Base-by-base conservation (phyloP, 2,888 invertebrate genomes). In the Andrena dorsata region DNA sequence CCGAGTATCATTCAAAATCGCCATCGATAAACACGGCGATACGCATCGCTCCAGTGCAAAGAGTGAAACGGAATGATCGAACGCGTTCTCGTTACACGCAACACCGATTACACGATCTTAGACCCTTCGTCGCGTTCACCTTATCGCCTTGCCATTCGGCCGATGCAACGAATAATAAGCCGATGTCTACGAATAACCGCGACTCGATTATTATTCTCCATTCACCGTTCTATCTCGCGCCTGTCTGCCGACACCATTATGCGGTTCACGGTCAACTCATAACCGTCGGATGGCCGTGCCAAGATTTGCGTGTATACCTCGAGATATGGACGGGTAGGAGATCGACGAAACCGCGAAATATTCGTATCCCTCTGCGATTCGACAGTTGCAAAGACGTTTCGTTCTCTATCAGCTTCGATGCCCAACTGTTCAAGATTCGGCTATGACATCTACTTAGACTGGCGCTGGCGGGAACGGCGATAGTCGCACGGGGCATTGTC, bases 21-120 rank as follows among this genome's bases (percentile, higher is more conserved):
- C 7, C 60, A 16, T 30, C 13, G 30, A 61, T 64, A 64, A 64
- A 64, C 47, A 28, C 13, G 61, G 61, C 61, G 61, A 64, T 13
- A 41, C 64, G 47, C 6, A 16, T 64, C 41, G 64, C 20, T 2
- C 16, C 16, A 28, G 41, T 64, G 47, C 26, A 64, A 61, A 61
- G 61, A 61, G 35, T 16, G 35, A 61, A 61, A 23, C 61, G 10
- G 20, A 61, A 61, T n/a, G n/a, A 60, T 3, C 53, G 26, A 56
- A 56, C 56, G 51, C 20, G 26, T 10, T 4, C 23, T 0, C 32
- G 30, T 8, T 60, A 58, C 3, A 13, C 26, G 6, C 28, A 13
- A 13, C 16, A 30, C n/a, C 28, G 28, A 28, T n/a, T 20, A 6
- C 51, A 0, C n/a, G 53, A 2, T 56, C 10, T 56, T 26, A 23